Percentiles rank a stretch among this genome's conserved stretches.
Conservation (phyloP, 2,797 vertebrate genomes). For the Pangasius macronema region DNA sequence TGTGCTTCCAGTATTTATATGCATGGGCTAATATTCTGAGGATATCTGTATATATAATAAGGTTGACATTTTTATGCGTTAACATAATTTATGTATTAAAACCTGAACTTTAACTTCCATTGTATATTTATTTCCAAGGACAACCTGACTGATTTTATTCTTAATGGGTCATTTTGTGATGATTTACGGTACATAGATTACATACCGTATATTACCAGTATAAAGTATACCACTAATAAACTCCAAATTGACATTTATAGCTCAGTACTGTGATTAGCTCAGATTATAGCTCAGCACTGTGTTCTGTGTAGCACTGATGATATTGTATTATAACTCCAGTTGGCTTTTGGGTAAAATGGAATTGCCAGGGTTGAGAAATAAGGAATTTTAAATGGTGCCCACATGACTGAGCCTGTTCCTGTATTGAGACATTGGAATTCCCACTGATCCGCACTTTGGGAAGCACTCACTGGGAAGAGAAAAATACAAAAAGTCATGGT, state of each 20-base stretch:
- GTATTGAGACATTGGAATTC: constrained; percentile 25
- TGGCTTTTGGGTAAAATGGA: not conserved
- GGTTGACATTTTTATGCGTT: not conserved
- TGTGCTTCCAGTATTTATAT: not conserved
- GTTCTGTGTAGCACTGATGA: not conserved
- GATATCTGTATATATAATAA: not conserved
- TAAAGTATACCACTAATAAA: no score
- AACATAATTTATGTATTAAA: not conserved
- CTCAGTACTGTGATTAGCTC: no score
- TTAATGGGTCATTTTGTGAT: not conserved
- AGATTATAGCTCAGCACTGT: not conserved
- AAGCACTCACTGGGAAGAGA: not conserved
- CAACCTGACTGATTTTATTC: not conserved
- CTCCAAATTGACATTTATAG: not conserved
- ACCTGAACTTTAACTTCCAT: not conserved
- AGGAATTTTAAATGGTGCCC: not conserved
- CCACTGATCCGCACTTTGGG: not conserved
- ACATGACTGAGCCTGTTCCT: not conserved
- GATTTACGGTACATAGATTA: not conserved
- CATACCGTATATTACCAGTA: not conserved
- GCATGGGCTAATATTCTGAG: not conserved
- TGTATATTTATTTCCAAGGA: not conserved
- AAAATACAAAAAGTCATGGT: not conserved
- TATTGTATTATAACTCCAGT: not conserved
- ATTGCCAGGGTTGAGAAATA: not conserved